Evolutionary conservation across 2,797 vertebrate species (phyloP), one percentile per base, ranked within the genome.

Genomic region (Sciaenops ocellatus): DNA sequence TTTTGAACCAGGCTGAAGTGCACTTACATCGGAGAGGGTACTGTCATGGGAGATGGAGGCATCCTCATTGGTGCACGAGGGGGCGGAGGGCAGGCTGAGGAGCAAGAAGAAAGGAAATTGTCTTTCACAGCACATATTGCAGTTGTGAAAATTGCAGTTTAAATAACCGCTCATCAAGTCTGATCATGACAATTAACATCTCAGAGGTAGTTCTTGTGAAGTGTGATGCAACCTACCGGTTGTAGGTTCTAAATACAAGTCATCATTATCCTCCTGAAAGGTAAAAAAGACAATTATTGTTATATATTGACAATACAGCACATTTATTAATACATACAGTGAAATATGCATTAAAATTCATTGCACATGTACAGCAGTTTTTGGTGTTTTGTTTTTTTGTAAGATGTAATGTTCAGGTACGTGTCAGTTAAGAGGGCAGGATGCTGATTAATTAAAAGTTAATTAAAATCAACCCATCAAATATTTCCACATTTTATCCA

Each of bases 171-270:
- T 26, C 0, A 20, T 28, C 34, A 38, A 38, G 17, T 46, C 47
- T 22, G 7, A 50, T 47, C 34, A 60, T 66, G 5, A 60, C 24
- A 12, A 59, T 9, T 0, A 56, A 6, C 34, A 6, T n/a, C 28
- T 55, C 30, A 20, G n/a, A 65, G 28, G 15, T 12, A 5, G 13
- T 56, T 52, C 22, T 44, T 47, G 47, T 75, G 26, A 57, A 12
- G 41, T 18, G 42, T 60, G 47, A 6, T 18, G 50, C 1, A 50
- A 72, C 89, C 30, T 78, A 96, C 95, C 94, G 76, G 81, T 85
- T 70, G 87, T 79, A 22, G 95, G 95, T 26, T 96, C 92, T 41
- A 96, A 84, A 76, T 96, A 96, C n/a, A 95, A 46, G 9, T 94
- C 91, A 48, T 96, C 94, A 59, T 69, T 74, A 3, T 90, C 90